phyloP scores from a whole-genome alignment of 64 coral and sea anemone species.

The Orbicella faveolata region DNA sequence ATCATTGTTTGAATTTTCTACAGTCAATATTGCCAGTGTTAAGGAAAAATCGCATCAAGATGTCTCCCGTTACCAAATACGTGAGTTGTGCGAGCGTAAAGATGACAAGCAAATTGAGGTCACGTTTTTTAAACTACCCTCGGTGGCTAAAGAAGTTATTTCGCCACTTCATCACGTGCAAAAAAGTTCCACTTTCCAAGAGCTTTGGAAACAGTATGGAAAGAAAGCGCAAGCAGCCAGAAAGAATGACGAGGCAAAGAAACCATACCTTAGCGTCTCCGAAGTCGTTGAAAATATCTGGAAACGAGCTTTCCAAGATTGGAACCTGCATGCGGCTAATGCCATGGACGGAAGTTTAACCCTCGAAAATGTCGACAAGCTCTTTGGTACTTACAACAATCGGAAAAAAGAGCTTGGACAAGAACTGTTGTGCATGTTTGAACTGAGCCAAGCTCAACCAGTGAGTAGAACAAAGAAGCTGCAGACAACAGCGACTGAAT shows the following conservation, averaged over 20 bases:
- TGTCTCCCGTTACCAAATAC: not conserved
- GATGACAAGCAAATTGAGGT: not conserved
- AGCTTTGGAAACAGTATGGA: conserved; percentile 39
- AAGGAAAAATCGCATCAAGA: not conserved
- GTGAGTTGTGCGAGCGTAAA: conserved; percentile 1
- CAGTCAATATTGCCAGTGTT: not conserved
- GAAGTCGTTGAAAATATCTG: conserved; percentile 42
- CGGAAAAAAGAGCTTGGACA: conserved; percentile 18
- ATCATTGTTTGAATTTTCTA: not conserved
- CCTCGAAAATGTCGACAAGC: conserved; percentile 40
- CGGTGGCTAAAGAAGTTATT: not conserved
- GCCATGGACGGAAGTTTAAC: conserved; percentile 11
- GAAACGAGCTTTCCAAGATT: conserved; percentile 27
- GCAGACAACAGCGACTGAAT: not conserved
- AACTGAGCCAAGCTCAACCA: too few relatives aligned
- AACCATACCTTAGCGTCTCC: conserved; percentile 4
- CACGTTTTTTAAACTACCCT: conserved; percentile 6
- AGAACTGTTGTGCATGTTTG: conserved; percentile 7
- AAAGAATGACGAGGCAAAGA: conserved; percentile 5
- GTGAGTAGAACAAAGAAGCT: not conserved
- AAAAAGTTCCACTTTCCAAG: conserved; percentile 43
- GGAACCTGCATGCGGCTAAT: not conserved
- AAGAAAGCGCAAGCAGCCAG: conserved; percentile 10
- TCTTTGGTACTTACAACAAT: conserved; percentile 33
- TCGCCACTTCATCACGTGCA: not conserved